phyloP scores from a whole-genome alignment of 1,140 invertebrate genomes.

The Drosophila jambulina region DNA sequence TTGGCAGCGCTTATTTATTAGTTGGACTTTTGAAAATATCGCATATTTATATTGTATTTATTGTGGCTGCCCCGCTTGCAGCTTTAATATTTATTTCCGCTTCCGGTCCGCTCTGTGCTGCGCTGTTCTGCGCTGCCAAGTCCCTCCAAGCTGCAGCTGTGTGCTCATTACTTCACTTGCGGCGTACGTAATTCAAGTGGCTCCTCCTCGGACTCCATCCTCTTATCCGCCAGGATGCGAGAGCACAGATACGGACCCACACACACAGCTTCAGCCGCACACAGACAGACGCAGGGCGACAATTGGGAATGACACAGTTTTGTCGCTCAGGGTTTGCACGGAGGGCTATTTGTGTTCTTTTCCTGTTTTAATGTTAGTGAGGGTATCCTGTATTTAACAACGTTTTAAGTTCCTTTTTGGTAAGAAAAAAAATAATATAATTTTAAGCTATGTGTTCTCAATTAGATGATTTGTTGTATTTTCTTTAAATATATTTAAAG shows the following conservation, averaged over 20 bases:
- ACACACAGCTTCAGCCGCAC: background rate
- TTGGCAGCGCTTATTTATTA: slow-evolving; percentile 74
- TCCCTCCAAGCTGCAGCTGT: slow-evolving; percentile 63
- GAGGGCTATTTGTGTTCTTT: slow-evolving; percentile 31
- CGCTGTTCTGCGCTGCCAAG: slow-evolving; percentile 40
- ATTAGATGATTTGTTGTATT: background rate
- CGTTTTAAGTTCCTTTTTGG: background rate
- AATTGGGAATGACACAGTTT: slow-evolving; percentile 68
- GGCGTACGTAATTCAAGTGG: slow-evolving; percentile 80
- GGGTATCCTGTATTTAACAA: too few relatives aligned
- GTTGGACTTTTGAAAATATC: slow-evolving; percentile 78
- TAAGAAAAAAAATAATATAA: background rate
- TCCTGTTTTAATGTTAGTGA: slow-evolving; percentile 24
- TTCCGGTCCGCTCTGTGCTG: slow-evolving; percentile 36
- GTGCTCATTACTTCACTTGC: slow-evolving; percentile 80
- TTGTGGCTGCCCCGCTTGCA: slow-evolving; percentile 57
- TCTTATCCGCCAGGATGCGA: slow-evolving; percentile 27
- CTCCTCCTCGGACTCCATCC: slow-evolving; percentile 33
- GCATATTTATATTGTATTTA: slow-evolving; percentile 70
- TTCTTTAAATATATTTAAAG: background rate
- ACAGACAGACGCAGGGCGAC: slow-evolving; percentile 16
- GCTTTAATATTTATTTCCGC: slow-evolving; percentile 80
- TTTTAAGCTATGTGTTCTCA: background rate
- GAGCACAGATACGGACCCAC: slow-evolving; percentile 18
- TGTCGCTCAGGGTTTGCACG: slow-evolving; percentile 52